These are phyloP conservation scores for Rynchops niger DNA, from an alignment of 2,113 vertebrate species.

Conservation along the genomic window DNA sequence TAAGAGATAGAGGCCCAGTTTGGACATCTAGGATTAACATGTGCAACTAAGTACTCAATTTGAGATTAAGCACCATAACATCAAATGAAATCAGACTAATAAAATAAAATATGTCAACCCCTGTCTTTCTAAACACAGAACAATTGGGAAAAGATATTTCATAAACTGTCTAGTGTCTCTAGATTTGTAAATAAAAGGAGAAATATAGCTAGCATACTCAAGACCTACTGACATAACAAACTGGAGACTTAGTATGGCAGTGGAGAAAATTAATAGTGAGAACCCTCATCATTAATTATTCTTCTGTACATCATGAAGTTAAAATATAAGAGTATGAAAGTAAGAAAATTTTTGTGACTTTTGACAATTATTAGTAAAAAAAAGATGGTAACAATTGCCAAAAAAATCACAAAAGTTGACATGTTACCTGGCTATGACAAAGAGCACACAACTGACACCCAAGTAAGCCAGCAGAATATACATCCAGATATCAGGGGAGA, in stretches of 20 bases:
- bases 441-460: conserved; percentile 99
- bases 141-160: not conserved
- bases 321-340: conserved; percentile 65
- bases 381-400: conserved; percentile 81
- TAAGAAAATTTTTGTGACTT: conserved; percentile 80
- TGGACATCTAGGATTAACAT: not conserved
- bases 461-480: conserved; percentile 99
- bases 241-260: not conserved
- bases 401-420: conserved; percentile 86
- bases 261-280: conserved; percentile 8
- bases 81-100: not conserved
- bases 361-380: conserved; percentile 83
- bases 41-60: not conserved
- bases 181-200: not conserved
- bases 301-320: conserved; percentile 36
- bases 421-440: conserved; percentile 99
- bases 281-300: conserved; percentile 31
- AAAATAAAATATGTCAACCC: not conserved
- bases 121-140: not conserved
- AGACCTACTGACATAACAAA: conserved; percentile 43
- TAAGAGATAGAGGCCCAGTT: not conserved
- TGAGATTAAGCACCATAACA: not conserved
- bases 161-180: not conserved
- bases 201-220: not conserved
- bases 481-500: conserved; percentile 99